Percentiles rank a stretch among this genome's conserved stretches.
phyloP scores from a whole-genome alignment of 2,113 vertebrate species.

The Nyctibius bracteatus region DNA sequence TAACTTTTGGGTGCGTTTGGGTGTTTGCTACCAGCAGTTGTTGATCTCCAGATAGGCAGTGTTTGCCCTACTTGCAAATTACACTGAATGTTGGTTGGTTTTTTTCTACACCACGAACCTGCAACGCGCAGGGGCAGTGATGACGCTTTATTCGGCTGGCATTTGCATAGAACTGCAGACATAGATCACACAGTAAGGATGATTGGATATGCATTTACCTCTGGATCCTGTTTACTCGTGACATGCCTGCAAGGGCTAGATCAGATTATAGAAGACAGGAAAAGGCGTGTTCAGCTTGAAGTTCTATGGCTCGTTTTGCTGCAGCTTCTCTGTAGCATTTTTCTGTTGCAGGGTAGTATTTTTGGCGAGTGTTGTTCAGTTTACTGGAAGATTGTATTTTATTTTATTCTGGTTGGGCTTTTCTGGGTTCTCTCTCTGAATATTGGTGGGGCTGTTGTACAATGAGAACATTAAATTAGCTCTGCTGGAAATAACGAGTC shows the following conservation, averaged over 20 bases:
- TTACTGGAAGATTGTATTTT: background rate
- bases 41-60: background rate
- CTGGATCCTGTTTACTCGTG: constrained; percentile 35
- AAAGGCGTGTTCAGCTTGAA: constrained; percentile 53
- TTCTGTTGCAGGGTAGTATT: background rate
- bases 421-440: background rate
- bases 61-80: background rate
- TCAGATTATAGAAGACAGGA: constrained; percentile 64
- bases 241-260: constrained; percentile 20
- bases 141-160: background rate
- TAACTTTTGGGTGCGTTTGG: background rate
- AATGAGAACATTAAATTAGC: background rate
- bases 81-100: background rate
- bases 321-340: background rate
- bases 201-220: background rate
- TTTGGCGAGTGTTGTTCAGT: background rate
- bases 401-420: background rate
- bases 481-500: background rate
- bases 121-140: background rate
- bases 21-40: background rate
- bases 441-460: background rate
- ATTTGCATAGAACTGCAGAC: background rate
- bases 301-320: background rate
- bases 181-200: background rate
- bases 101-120: background rate